Evolutionary conservation across 2,888 invertebrate species (phyloP).

Genomic region (Andrena dorsata): DNA sequence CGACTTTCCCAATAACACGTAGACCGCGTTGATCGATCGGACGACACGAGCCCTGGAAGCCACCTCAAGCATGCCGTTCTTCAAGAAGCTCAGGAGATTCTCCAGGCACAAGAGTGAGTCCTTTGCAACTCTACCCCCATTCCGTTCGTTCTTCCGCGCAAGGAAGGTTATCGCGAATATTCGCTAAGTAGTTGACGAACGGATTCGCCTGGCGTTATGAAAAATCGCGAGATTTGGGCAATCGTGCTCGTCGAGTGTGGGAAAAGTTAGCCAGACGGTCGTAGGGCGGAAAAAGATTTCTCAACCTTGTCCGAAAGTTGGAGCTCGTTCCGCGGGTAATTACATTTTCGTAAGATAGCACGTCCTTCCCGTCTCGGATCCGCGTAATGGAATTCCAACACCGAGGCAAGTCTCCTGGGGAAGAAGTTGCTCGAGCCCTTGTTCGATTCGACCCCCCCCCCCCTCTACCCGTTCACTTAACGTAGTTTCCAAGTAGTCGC

Average conservation of each 20-base stretch:
- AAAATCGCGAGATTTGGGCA: not conserved
- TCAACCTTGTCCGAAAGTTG: constrained; percentile 24
- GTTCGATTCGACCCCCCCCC: constrained; percentile 51
- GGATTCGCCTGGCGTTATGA: not conserved
- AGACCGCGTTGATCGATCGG: constrained; percentile 17
- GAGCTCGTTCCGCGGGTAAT: constrained; percentile 41
- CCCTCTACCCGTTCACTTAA: constrained; percentile 57
- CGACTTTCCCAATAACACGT: not conserved
- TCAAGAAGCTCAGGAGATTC: constrained; percentile 81
- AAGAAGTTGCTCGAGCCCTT: constrained; percentile 31
- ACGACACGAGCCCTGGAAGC: not conserved
- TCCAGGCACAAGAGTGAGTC: constrained; percentile 82
- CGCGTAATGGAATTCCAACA: constrained; percentile 64
- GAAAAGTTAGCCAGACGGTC: not conserved
- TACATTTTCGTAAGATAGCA: constrained; percentile 60
- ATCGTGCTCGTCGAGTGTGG: not conserved
- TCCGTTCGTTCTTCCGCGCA: not conserved
- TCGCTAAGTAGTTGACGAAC: too few species aligned
- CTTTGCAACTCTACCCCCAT: not conserved
- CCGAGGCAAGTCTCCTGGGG: constrained; percentile 38
- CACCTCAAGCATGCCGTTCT: constrained; percentile 77
- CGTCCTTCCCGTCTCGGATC: constrained; percentile 53
- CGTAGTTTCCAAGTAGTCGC: constrained; percentile 60
- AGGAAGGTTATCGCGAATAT: too few species aligned
- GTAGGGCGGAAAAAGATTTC: constrained; percentile 13